These are phyloP conservation scores for Naja naja DNA, from an alignment of 2,113 vertebrate genomes.

Conservation along the genomic window DNA sequence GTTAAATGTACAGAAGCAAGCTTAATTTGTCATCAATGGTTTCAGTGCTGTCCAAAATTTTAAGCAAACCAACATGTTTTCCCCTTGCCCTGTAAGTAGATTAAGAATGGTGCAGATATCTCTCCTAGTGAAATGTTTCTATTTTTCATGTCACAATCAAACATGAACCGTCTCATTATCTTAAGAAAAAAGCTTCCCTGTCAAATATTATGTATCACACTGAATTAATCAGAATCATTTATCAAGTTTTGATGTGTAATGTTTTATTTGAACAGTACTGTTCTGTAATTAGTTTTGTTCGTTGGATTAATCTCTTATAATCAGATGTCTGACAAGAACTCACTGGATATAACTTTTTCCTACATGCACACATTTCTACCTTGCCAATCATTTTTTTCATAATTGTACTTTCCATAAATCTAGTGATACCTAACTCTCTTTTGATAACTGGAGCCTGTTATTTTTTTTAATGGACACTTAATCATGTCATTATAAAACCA, in stretches of 20 bases:
- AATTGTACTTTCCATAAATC: background rate
- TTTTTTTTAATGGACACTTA: background rate
- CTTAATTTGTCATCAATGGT: background rate
- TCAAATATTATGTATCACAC: background rate
- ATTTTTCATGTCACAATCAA: background rate
- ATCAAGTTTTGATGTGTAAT: background rate
- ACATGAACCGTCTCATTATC: background rate
- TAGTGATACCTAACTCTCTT: background rate
- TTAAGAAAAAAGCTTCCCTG: background rate
- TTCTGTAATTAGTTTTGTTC: background rate
- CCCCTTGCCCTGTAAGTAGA: background rate
- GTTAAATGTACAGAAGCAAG: background rate
- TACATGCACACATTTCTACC: background rate
- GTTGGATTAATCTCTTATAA: background rate
- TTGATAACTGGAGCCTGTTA: background rate
- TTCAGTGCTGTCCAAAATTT: background rate
- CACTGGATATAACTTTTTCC: background rate
- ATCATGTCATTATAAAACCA: slow-evolving; percentile 1
- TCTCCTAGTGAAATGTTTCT: background rate
- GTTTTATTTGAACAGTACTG: background rate
- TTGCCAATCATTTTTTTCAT: background rate
- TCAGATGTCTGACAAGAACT: background rate
- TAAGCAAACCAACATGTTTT: background rate
- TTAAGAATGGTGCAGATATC: background rate
- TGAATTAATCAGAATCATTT: background rate